Evolutionary conservation across 2,797 vertebrate species (phyloP).

Genomic region (Hephaestus fuliginosus): DNA sequence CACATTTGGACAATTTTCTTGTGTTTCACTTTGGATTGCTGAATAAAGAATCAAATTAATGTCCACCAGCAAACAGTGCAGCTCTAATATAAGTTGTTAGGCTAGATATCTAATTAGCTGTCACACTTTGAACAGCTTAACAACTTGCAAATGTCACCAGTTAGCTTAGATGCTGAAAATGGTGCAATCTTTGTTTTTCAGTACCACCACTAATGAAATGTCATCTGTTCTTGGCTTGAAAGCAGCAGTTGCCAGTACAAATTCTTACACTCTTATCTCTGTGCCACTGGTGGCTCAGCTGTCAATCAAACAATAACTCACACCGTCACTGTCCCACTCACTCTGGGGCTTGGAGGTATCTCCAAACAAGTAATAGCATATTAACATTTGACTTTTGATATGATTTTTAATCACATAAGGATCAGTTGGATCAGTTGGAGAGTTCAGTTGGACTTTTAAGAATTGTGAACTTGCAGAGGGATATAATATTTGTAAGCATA

Average conservation of each 20-base stretch:
- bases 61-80: background rate
- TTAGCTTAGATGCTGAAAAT: background rate
- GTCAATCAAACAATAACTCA: background rate
- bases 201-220: background rate
- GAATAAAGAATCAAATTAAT: background rate
- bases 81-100: background rate
- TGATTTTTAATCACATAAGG: background rate
- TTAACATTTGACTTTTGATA: background rate
- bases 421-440: background rate
- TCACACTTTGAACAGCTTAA: background rate
- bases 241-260: background rate
- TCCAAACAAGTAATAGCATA: background rate
- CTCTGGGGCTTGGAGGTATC: background rate
- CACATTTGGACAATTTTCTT: background rate
- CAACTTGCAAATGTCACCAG: background rate
- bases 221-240: background rate
- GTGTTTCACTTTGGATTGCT: background rate
- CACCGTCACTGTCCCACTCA: background rate
- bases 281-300: background rate
- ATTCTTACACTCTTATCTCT: background rate
- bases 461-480: background rate
- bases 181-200: background rate
- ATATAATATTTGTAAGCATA: background rate
- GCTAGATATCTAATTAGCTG: background rate
- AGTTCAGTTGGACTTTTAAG: background rate